Evolutionary conservation across 2,113 vertebrate genomes (phyloP), one percentile per base, ranked within the genome.

Genomic region (Cathartes aura): DNA sequence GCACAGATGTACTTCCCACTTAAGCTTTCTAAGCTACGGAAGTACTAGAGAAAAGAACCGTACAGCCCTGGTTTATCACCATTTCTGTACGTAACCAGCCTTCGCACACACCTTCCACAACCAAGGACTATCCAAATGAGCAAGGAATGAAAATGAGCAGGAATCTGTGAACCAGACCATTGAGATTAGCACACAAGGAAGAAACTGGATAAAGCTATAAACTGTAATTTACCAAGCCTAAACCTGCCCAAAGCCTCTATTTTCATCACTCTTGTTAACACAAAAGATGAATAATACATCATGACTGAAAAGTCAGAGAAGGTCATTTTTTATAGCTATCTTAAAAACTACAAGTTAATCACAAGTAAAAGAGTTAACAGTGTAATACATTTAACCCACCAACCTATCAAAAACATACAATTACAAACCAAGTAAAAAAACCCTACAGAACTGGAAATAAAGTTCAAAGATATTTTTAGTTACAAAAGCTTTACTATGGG

Each of bases 221-320:
- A 94, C 70, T 50, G 59, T 48, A 85, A 91, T 89, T 93, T 52
- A 79, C 73, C 96, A 93, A 94, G 97, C 70, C 83, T 82, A 85
- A 91, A 87, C 76, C 64, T 91, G 83, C 73, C 76, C 94, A 64
- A 79, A 91, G 83, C 60, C 70, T 82, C 9, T 29, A 26, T 75
- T 85, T 82, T 78, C 86, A 79, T 66, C 43, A 36, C 48, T 59
- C 50, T 11, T 50, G 32, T 40, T 79, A 89, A 56, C 24, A 52
- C 15, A 12, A 24, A 24, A 75, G 82, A 64, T 50, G 47, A 96
- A 29, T 59, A 89, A 75, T 9, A 43, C 24, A 36, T 72, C 22
- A 34, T 2, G 43, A 84, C 0, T 5, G 32, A 62, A 50, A 87
- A 91, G 22, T 9, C 40, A 45, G 29, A 67, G 30, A 8, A 30